phyloP scores from a whole-genome alignment of 2,888 invertebrate species.

The Amblyteles armatorius region DNA sequence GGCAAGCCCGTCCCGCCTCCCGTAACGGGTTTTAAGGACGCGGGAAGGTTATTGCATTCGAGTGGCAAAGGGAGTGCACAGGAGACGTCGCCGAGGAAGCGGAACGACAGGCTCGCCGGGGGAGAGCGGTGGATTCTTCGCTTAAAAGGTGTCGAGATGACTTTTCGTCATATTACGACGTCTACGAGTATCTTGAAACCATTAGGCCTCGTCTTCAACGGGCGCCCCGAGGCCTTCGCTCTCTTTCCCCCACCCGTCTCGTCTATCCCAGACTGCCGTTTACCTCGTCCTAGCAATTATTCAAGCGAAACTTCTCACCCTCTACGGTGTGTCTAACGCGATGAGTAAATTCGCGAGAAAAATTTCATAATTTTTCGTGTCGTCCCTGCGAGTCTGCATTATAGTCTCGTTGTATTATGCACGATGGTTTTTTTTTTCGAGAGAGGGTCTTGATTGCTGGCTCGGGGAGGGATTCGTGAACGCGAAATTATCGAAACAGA shows the following conservation, averaged over 20 bases:
- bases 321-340: constrained; percentile 49
- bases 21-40: not conserved
- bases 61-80: constrained; percentile 36
- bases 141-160: constrained; percentile 81
- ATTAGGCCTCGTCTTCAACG: constrained; percentile 73
- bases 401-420: not conserved
- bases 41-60: constrained; percentile 57
- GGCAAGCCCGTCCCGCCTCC: not conserved
- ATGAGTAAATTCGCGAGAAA: constrained; percentile 62
- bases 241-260: constrained; percentile 31
- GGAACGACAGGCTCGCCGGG: constrained; percentile 47
- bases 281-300: constrained; percentile 55
- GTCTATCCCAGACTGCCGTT: constrained; percentile 45
- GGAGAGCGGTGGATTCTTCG: constrained; percentile 65
- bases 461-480: no score
- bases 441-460: no score
- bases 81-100: constrained; percentile 46
- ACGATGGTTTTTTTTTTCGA: not conserved
- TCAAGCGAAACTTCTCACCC: constrained; percentile 48
- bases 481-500: no score
- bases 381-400: not conserved
- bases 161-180: constrained; percentile 78
- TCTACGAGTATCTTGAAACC: constrained; percentile 74
- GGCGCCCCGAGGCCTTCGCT: constrained; percentile 53
- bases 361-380: constrained; percentile 36